Evolutionary conservation across 2,888 invertebrate species (phyloP).

Genomic region (Abscondita cerata): DNA sequence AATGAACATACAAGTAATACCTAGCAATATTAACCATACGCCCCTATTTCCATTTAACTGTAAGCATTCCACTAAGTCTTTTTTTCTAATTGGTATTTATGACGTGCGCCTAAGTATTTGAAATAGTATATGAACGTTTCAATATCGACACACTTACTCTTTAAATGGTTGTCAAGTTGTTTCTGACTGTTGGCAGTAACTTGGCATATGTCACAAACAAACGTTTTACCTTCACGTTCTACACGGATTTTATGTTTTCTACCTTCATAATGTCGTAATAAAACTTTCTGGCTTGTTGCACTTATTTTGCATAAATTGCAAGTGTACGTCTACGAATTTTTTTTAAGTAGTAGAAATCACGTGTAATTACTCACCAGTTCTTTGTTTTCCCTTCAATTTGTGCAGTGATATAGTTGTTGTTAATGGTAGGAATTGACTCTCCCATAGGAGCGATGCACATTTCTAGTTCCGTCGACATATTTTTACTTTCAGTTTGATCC

Average conservation of each 20-base stretch:
- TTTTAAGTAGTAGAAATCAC: neutral
- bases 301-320: constrained; percentile 56
- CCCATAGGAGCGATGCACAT: constrained; percentile 4
- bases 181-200: constrained; percentile 56
- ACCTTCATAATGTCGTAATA: constrained; percentile 55
- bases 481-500: constrained; percentile 14
- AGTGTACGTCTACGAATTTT: constrained; percentile 45
- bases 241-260: constrained; percentile 53
- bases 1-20: constrained; percentile 52
- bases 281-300: constrained; percentile 55
- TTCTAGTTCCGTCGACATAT: constrained; percentile 20
- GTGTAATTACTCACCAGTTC: constrained; percentile 10
- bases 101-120: constrained; percentile 19
- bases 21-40: constrained; percentile 52
- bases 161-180: constrained; percentile 56
- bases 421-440: constrained; percentile 13
- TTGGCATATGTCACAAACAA: constrained; percentile 55
- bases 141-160: constrained; percentile 48
- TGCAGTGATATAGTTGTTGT: constrained; percentile 20
- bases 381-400: constrained; percentile 19
- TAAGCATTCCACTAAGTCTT: constrained; percentile 25
- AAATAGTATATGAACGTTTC: neutral
- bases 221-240: constrained; percentile 54
- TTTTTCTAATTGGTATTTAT: constrained; percentile 25
- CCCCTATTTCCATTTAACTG: constrained; percentile 40